These are phyloP conservation scores for Polymixis lichenea DNA, from an alignment of 2,888 invertebrate genomes.

Conservation along the genomic window DNA sequence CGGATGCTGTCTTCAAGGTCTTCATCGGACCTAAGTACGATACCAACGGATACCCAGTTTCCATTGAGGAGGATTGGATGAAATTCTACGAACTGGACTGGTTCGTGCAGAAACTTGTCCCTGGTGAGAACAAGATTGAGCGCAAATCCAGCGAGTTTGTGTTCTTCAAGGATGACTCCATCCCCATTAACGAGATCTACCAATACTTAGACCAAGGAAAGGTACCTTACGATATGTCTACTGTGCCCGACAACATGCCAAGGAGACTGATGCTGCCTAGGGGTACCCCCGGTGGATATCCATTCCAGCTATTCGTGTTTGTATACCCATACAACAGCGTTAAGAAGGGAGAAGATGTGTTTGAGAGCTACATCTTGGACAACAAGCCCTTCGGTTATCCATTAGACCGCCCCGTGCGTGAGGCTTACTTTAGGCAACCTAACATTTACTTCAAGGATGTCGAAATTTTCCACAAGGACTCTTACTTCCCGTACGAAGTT, in stretches of 20 bases:
- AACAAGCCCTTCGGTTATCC: slow-evolving; percentile 90
- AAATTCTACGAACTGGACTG: slow-evolving; percentile 92
- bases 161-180: slow-evolving; percentile 91
- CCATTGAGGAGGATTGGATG: slow-evolving; percentile 89
- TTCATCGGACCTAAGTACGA: slow-evolving; percentile 92
- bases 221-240: slow-evolving; percentile 89
- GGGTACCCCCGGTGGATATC: slow-evolving; percentile 92
- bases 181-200: slow-evolving; percentile 91
- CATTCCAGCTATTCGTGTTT: slow-evolving; percentile 92
- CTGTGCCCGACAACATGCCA: slow-evolving; percentile 91
- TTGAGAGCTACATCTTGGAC: slow-evolving; percentile 81
- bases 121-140: slow-evolving; percentile 92
- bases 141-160: slow-evolving; percentile 92
- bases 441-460: slow-evolving; percentile 92
- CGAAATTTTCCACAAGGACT: slow-evolving; percentile 87
- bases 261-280: slow-evolving; percentile 93
- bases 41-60: slow-evolving; percentile 86
- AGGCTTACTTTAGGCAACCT: slow-evolving; percentile 86
- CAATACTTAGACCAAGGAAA: slow-evolving; percentile 89
- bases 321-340: slow-evolving; percentile 89
- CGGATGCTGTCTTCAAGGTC: slow-evolving; percentile 88
- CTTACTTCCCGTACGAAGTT: slow-evolving; percentile 76
- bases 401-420: slow-evolving; percentile 88
- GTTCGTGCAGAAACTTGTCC: slow-evolving; percentile 90
- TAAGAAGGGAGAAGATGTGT: slow-evolving; percentile 76